phyloP scores from a whole-genome alignment of 2,797 vertebrate genomes.

The Hozukius guyotensis region DNA sequence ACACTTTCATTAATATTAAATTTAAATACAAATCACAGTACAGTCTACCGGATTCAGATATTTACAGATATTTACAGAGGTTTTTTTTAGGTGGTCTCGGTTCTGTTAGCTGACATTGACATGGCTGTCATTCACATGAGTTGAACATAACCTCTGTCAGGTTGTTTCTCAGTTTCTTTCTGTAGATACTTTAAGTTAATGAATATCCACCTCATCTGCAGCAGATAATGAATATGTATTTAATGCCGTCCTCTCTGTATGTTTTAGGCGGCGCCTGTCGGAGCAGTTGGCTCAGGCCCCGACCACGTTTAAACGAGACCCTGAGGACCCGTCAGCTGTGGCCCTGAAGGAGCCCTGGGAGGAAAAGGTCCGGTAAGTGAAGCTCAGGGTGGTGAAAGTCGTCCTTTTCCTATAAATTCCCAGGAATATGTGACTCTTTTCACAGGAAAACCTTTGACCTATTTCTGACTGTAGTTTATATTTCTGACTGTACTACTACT shows the following conservation, averaged over 20 bases:
- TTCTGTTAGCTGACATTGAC: too few species aligned
- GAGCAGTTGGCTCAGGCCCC: conserved; percentile 95
- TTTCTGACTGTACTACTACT: background rate
- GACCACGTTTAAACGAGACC: conserved; percentile 93
- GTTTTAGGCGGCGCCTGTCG: conserved; percentile 88
- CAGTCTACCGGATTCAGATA: too few species aligned
- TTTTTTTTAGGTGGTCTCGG: too few species aligned
- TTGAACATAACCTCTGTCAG: too few species aligned
- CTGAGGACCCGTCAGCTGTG: conserved; percentile 94
- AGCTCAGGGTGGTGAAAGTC: background rate
- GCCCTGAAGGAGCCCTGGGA: conserved; percentile 98
- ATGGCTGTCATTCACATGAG: too few species aligned
- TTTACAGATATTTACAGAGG: too few species aligned
- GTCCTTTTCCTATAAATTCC: too few species aligned
- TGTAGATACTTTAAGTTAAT: background rate
- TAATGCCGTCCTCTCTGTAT: background rate
- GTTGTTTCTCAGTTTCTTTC: background rate
- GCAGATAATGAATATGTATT: background rate
- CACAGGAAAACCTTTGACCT: too few species aligned
- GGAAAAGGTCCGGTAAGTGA: conserved; percentile 91
- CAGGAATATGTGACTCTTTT: too few species aligned
- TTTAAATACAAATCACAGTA: too few species aligned
- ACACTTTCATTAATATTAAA: too few species aligned
- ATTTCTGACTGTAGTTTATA: background rate
- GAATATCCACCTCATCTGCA: background rate